A percentile compares a stretch with the other conserved stretches of the same genome.
Conservation (phyloP, 2,888 invertebrate species). For the Chrysolina haemoptera region DNA sequence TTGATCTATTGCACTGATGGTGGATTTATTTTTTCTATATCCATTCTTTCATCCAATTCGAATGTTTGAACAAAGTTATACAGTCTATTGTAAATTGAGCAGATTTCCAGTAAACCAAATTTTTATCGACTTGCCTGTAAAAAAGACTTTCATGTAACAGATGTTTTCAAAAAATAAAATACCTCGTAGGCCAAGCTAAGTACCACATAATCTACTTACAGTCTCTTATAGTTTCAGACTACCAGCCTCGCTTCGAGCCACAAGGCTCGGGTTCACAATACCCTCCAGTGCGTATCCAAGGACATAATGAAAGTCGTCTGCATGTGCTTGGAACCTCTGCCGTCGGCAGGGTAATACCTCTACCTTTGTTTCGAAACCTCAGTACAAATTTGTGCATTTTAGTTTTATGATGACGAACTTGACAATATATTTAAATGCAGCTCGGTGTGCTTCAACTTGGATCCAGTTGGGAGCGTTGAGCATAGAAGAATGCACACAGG, state of each 20-base stretch:
- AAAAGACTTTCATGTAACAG: no score
- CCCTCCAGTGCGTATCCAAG: constrained; percentile 69
- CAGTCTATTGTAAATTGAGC: no score
- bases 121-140: no score
- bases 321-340: constrained; percentile 67
- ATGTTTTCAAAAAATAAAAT: neutral
- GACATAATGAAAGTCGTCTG: constrained; percentile 68
- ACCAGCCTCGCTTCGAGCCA: constrained; percentile 65
- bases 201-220: neutral
- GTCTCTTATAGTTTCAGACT: constrained; percentile 68
- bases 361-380: neutral
- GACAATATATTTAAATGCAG: constrained; percentile 72
- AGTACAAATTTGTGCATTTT: constrained; percentile 37
- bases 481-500: constrained; percentile 64
- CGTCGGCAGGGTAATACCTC: constrained; percentile 60
- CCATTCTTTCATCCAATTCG: no score
- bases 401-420: constrained; percentile 69
- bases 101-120: no score
- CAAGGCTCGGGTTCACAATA: constrained; percentile 64
- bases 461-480: constrained; percentile 73
- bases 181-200: neutral
- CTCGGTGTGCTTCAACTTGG: constrained; percentile 76
- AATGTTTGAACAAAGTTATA: no score
- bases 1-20: neutral
- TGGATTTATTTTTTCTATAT: no score